phyloP scores from a whole-genome alignment of 2,888 invertebrate genomes.

The Drosophila sordidula region DNA sequence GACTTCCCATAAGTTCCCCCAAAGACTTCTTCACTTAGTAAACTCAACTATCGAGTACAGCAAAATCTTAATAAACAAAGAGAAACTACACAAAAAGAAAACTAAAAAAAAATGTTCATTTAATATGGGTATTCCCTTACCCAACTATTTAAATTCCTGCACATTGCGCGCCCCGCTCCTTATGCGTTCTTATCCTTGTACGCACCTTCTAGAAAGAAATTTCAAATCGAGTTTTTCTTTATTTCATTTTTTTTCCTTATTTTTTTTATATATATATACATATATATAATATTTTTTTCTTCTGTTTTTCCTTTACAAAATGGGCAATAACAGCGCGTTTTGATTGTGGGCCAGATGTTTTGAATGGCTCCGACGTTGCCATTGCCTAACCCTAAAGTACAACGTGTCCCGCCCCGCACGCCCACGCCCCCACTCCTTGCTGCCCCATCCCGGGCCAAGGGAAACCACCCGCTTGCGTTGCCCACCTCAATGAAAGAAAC shows the following conservation, averaged over 20 bases:
- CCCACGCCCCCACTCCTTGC: not conserved
- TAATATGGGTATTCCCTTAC: not conserved
- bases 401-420: conserved; percentile 11
- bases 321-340: conserved; percentile 70
- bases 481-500: conserved; percentile 21
- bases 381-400: conserved; percentile 64
- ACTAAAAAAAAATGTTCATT: conserved; percentile 11
- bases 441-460: not conserved
- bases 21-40: too few species aligned
- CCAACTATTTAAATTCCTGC: conserved; percentile 1
- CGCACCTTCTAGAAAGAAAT: conserved; percentile 44
- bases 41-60: too few species aligned
- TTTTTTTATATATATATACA: conserved; percentile 5
- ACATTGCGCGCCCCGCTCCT: not conserved
- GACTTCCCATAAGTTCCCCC: too few species aligned
- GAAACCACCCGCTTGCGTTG: not conserved
- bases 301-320: conserved; percentile 43
- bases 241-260: conserved; percentile 40
- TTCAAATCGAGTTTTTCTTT: conserved; percentile 55
- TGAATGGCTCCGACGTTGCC: conserved; percentile 56
- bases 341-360: conserved; percentile 71
- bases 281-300: not conserved
- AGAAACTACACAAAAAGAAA: not conserved
- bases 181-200: conserved; percentile 19
- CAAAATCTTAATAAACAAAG: too few species aligned